Percentiles rank a stretch among this genome's conserved stretches.
phyloP scores from a whole-genome alignment of 2,113 vertebrate species.

The Isurus oxyrinchus region DNA sequence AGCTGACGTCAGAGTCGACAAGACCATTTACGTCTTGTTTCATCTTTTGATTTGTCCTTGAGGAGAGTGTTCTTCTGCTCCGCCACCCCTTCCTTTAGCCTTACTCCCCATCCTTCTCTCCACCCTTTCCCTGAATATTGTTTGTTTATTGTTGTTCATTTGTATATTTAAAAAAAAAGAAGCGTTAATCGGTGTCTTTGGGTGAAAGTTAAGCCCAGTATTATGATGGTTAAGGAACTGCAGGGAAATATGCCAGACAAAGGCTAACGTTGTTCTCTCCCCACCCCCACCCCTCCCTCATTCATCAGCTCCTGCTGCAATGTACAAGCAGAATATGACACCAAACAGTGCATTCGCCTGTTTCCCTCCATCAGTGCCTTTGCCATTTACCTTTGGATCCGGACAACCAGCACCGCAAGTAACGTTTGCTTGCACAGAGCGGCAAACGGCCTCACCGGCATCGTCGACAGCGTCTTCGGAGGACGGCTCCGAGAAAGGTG shows the following conservation, averaged over 20 bases:
- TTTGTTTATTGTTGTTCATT: background rate
- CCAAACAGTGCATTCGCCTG: background rate
- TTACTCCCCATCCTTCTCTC: background rate
- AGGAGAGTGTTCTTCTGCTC: background rate
- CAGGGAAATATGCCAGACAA: background rate
- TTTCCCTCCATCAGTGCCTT: no score
- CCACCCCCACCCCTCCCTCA: background rate
- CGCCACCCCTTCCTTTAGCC: background rate
- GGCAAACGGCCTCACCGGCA: background rate
- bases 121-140: background rate
- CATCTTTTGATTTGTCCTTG: background rate
- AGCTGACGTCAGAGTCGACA: background rate
- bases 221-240: background rate
- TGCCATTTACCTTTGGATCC: no score
- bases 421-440: background rate
- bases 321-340: no score
- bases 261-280: background rate
- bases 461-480: background rate
- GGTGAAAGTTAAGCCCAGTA: background rate
- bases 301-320: background rate
- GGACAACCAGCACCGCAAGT: background rate
- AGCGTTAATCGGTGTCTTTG: background rate
- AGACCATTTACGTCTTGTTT: background rate
- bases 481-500: background rate
- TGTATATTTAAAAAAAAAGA: background rate